These are phyloP conservation scores for Entelurus aequoreus DNA, from an alignment of 2,113 vertebrate genomes.

Conservation along the genomic window DNA sequence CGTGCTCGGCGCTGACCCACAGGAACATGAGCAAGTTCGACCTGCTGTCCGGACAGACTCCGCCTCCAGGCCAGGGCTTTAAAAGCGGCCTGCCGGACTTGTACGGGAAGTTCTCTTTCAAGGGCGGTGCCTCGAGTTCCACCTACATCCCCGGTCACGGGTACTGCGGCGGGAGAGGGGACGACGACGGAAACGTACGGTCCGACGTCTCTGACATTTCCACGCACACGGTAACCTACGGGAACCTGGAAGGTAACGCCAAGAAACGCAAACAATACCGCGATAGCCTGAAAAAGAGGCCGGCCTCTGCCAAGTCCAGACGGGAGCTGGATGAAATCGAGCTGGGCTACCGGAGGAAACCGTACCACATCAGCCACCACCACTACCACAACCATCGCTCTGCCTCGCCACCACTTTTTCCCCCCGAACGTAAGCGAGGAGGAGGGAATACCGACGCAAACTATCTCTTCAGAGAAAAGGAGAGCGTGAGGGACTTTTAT, in stretches of 20 bases:
- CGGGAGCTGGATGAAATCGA: conserved; percentile 95
- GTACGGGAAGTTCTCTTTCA: conserved; percentile 96
- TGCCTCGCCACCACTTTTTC: conserved; percentile 63
- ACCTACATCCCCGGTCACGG: conserved; percentile 75
- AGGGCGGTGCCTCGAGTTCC: conserved; percentile 74
- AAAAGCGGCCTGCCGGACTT: conserved; percentile 82
- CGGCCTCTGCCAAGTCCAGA: conserved; percentile 93
- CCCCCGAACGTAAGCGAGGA: conserved; percentile 64
- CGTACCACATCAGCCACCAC: conserved; percentile 88
- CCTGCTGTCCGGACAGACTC: conserved; percentile 83
- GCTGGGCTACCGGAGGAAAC: conserved; percentile 86
- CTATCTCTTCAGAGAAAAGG: conserved; percentile 88
- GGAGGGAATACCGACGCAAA: conserved; percentile 56
- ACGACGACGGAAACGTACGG: conserved; percentile 86
- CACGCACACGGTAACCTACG: conserved; percentile 95
- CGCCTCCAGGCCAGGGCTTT: conserved; percentile 75
- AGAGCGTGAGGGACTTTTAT: conserved; percentile 95
- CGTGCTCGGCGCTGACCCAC: conserved; percentile 79
- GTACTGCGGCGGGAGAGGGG: conserved; percentile 61
- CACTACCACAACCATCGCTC: conserved; percentile 77
- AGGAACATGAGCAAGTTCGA: conserved; percentile 81
- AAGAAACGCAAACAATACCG: conserved; percentile 94
- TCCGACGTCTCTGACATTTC: conserved; percentile 96
- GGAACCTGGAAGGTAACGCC: conserved; percentile 92
- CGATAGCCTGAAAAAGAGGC: conserved; percentile 96